Percentiles rank a stretch among this genome's conserved stretches.
These are phyloP conservation scores for Himalopsyche anomala DNA, from an alignment of 2,888 invertebrate species.

Conservation along the genomic window DNA sequence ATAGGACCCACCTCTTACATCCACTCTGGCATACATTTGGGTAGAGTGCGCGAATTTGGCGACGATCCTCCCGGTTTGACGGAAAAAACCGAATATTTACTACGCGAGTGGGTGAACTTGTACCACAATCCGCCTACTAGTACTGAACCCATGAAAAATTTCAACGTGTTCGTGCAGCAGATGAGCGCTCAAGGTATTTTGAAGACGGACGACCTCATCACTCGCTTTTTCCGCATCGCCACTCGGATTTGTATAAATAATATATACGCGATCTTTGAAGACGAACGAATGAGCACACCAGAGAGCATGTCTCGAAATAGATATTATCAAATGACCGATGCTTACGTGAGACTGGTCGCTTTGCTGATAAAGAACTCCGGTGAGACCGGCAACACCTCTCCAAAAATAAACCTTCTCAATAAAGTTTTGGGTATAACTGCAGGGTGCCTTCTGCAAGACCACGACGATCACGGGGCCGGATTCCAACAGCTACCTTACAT, in stretches of 20 bases:
- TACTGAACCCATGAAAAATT: slow-evolving; percentile 92
- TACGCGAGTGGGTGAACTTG: slow-evolving; percentile 97
- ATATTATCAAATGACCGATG: slow-evolving; percentile 96
- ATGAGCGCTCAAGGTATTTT: slow-evolving; percentile 96
- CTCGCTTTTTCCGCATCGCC: slow-evolving; percentile 96
- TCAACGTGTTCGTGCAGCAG: slow-evolving; percentile 95
- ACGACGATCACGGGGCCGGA: slow-evolving; percentile 91
- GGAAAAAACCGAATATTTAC: slow-evolving; percentile 95
- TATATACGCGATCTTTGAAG: slow-evolving; percentile 89
- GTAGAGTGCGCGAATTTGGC: slow-evolving; percentile 87
- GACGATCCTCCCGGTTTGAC: slow-evolving; percentile 95
- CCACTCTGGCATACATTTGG: slow-evolving; percentile 93
- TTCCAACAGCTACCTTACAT: slow-evolving; percentile 99
- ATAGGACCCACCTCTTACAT: slow-evolving; percentile 92
- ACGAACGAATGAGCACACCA: slow-evolving; percentile 81
- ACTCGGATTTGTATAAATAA: slow-evolving; percentile 97
- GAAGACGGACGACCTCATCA: slow-evolving; percentile 98
- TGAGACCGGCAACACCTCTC: slow-evolving; percentile 92
- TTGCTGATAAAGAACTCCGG: slow-evolving; percentile 96
- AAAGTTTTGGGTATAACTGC: slow-evolving; percentile 97
- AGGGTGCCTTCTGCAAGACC: slow-evolving; percentile 96
- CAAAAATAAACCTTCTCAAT: slow-evolving; percentile 97
- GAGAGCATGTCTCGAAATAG: slow-evolving; percentile 85
- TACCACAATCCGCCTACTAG: slow-evolving; percentile 89
- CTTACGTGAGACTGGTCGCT: slow-evolving; percentile 95